Conservation (phyloP, 2,888 invertebrate species). For the Plagiodera versicolora region DNA sequence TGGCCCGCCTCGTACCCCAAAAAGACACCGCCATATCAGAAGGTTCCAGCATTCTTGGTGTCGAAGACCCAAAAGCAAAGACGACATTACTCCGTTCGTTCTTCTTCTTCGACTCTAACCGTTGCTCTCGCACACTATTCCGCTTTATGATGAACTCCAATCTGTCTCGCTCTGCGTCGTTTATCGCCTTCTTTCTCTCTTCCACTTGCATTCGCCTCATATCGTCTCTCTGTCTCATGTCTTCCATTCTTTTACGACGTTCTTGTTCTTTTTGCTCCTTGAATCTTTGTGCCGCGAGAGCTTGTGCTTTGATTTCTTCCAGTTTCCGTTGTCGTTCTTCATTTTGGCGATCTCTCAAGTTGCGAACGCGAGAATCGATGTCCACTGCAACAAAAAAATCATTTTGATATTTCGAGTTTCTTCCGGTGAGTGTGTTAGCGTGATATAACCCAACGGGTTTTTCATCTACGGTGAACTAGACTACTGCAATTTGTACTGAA, state of each 20-base stretch:
- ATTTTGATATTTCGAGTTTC: background rate
- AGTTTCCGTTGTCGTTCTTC: slow-evolving; percentile 86
- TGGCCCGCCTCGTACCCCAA: slow-evolving; percentile 87
- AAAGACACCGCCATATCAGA: slow-evolving; percentile 77
- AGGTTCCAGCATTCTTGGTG: slow-evolving; percentile 83
- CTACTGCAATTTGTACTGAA: background rate
- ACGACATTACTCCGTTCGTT: slow-evolving; percentile 75
- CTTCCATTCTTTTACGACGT: slow-evolving; percentile 78
- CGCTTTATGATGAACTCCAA: slow-evolving; percentile 83
- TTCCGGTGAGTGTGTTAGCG: background rate
- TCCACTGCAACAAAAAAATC: slow-evolving; percentile 50
- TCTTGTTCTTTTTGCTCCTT: slow-evolving; percentile 88
- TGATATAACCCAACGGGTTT: background rate
- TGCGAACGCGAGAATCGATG: slow-evolving; percentile 69
- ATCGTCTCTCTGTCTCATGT: slow-evolving; percentile 76
- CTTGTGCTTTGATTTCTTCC: slow-evolving; percentile 87
- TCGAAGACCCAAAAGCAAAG: slow-evolving; percentile 91
- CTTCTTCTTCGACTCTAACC: slow-evolving; percentile 75
- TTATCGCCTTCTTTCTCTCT: slow-evolving; percentile 85
- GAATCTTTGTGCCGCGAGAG: slow-evolving; percentile 84
- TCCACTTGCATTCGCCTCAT: slow-evolving; percentile 74
- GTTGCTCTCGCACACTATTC: slow-evolving; percentile 61
- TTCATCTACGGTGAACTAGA: background rate
- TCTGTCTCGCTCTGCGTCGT: slow-evolving; percentile 85
- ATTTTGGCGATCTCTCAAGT: slow-evolving; percentile 84